Evolutionary conservation across 1,140 invertebrate species (phyloP), one percentile per base, ranked within the genome.

Genomic region (Brachionus calyciflorus): DNA sequence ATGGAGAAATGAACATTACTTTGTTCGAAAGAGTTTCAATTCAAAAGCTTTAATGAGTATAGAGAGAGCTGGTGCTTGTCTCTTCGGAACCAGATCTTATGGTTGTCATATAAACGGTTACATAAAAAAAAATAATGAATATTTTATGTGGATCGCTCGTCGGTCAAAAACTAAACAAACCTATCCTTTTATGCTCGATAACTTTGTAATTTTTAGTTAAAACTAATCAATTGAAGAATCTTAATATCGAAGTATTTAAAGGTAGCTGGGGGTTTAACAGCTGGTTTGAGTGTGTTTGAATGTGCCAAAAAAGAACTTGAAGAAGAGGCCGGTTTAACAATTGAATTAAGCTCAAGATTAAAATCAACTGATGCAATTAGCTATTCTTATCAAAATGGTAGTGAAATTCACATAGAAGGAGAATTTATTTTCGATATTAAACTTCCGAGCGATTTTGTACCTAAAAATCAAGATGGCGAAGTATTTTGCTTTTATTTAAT

Each of bases 371-470:
- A 83, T 9, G 79, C 78, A 60, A 80, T 86, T 41, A 92, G 91
- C 79, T 91, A 95, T 81, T 93, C 91, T 81, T 94, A 92, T 83
- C 92, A 94, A 86, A 93, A 92, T 82, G 92, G 94, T 83, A 87
- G 91, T 80, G 94, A 94, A 0, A 84, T 97, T 24, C 94, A 93
- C 81, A 93, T 93, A 19, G 95, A 96, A 81, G 93, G 92, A 14
- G 91, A 95, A 84, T 96, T 94, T 86, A 90, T 95, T n/a, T 96
- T 91, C 85, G 94, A 96, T 84, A 87, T 96, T 78, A 92, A 95
- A 86, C 85, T 96, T 65, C 93, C 94, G 12, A 80, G 89, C 19
- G 91, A 94, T 82, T 97, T 96, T 87, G 85, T 90, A 63, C 94
- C 94, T 14, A 89, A 89, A 77, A 95, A 95, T 83, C 89, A 90